Evolutionary conservation across 2,113 vertebrate genomes (phyloP).

Genomic region (Uropsilus gracilis): DNA sequence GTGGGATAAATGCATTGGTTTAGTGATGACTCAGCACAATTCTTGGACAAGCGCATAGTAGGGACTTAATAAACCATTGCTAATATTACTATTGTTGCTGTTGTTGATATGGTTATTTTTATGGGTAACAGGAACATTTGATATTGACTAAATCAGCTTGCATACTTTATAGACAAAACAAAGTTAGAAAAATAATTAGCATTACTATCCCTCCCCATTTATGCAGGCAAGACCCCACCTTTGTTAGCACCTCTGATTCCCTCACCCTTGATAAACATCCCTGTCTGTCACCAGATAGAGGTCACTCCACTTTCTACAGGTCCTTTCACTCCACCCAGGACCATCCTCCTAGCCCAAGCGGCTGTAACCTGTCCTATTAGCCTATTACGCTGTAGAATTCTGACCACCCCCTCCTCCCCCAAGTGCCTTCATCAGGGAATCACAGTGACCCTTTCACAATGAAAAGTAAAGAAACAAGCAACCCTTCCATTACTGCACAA

Average conservation of each 20-base stretch:
- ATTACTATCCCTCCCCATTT: background rate
- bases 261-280: background rate
- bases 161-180: background rate
- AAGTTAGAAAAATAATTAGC: background rate
- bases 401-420: background rate
- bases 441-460: background rate
- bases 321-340: background rate
- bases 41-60: background rate
- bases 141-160: background rate
- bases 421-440: background rate
- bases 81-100: background rate
- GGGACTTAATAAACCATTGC: background rate
- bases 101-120: background rate
- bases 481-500: background rate
- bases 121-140: background rate
- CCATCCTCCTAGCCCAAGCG: background rate
- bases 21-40: background rate
- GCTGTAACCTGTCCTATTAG: too few relatives aligned
- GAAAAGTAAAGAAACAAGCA: background rate
- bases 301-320: background rate
- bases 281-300: conserved; percentile 1
- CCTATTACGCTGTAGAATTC: background rate
- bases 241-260: background rate
- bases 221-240: background rate
- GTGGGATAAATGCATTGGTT: background rate